Conservation (phyloP, 2,888 invertebrate species). For the Calameuta filiformis region DNA sequence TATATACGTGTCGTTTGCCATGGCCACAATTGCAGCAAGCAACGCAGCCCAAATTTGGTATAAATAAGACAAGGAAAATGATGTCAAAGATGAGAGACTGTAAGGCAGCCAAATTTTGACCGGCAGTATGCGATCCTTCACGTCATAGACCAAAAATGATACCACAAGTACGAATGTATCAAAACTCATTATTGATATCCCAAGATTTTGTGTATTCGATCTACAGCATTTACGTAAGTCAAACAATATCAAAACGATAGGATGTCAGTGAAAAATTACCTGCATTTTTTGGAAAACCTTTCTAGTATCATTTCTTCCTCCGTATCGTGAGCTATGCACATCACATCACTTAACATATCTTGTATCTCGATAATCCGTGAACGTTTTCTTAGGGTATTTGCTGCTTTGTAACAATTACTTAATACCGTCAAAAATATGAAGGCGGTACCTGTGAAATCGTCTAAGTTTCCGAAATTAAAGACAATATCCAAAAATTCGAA, state of each 20-base stretch:
- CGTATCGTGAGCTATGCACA: not conserved
- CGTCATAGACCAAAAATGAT: not conserved
- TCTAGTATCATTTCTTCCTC: not conserved
- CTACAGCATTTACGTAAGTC: too few species aligned
- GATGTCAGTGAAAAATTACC: too few species aligned
- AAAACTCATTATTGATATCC: too few species aligned
- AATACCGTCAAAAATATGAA: slow-evolving; percentile 9
- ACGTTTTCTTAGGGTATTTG: not conserved
- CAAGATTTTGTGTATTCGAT: too few species aligned
- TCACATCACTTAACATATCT: not conserved
- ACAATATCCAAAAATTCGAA: not conserved
- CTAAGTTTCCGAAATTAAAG: not conserved
- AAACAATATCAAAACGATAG: too few species aligned
- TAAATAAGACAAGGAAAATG: slow-evolving; percentile 8
- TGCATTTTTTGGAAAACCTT: not conserved
- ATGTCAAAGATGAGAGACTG: not conserved
- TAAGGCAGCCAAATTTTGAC: slow-evolving; percentile 12
- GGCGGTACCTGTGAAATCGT: not conserved
- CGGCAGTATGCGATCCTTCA: slow-evolving; percentile 5
- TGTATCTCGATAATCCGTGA: not conserved
- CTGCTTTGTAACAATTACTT: slow-evolving; percentile 16
- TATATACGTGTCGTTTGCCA: slow-evolving; percentile 16
- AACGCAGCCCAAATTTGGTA: slow-evolving; percentile 16
- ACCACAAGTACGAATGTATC: too few species aligned
- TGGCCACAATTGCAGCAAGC: slow-evolving; percentile 10